These are phyloP conservation scores for Rousettus madagascariensis DNA, from an alignment of 2,797 vertebrate species.

Conservation along the genomic window DNA sequence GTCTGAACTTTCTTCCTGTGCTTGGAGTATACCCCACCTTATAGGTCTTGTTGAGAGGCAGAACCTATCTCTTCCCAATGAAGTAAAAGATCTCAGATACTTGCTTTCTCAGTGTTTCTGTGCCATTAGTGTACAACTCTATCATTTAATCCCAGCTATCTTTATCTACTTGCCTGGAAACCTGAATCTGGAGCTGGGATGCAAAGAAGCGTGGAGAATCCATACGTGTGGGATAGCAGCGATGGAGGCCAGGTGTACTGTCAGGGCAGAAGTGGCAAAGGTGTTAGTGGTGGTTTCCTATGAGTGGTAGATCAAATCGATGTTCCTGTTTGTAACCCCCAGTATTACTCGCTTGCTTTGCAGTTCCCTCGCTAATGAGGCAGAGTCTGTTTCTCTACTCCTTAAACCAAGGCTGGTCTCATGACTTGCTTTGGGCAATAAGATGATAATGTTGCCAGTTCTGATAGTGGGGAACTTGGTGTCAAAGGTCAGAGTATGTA, in stretches of 20 bases:
- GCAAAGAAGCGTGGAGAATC: not conserved
- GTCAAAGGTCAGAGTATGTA: too few species aligned
- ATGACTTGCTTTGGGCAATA: not conserved
- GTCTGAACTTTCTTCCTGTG: not conserved
- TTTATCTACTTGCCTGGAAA: not conserved
- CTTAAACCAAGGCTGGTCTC: not conserved
- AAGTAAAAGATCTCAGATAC: not conserved
- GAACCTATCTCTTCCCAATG: not conserved
- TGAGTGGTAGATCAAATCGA: not conserved
- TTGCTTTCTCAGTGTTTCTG: not conserved
- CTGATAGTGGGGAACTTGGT: not conserved
- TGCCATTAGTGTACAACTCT: not conserved
- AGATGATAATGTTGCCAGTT: not conserved
- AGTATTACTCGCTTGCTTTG: not conserved
- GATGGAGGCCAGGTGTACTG: not conserved
- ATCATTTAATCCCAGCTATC: not conserved
- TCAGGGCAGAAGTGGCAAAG: not conserved
- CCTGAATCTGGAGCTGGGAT: not conserved
- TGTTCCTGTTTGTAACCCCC: not conserved
- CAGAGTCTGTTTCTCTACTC: not conserved
- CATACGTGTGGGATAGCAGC: not conserved
- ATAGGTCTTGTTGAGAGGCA: not conserved
- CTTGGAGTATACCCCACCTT: not conserved
- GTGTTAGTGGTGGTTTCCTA: not conserved
- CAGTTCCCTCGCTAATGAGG: not conserved